These are phyloP conservation scores for Eulithis prunata DNA, from an alignment of 2,888 invertebrate genomes.

Conservation along the genomic window DNA sequence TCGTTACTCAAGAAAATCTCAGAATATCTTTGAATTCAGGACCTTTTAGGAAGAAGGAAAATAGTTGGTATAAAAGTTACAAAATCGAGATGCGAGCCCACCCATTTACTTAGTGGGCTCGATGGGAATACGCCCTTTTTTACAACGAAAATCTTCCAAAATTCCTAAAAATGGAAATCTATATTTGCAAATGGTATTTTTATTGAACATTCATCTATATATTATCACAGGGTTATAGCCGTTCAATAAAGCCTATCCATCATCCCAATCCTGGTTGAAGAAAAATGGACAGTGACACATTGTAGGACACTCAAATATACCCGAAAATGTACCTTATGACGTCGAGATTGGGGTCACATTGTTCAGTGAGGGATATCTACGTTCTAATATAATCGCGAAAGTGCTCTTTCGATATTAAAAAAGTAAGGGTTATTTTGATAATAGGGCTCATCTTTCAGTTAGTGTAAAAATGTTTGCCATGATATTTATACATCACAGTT, in stretches of 20 bases:
- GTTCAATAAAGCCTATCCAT: conserved; percentile 39
- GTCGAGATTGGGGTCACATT: conserved; percentile 11
- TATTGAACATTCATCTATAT: conserved; percentile 26
- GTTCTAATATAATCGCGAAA: conserved; percentile 17
- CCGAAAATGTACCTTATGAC: conserved; percentile 11
- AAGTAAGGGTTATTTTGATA: background rate
- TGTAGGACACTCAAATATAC: conserved; percentile 20
- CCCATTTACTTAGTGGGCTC: too few relatives aligned
- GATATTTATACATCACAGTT: background rate
- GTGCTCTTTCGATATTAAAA: conserved; percentile 13
- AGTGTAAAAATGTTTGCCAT: background rate
- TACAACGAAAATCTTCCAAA: too few relatives aligned
- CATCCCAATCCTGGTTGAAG: conserved; percentile 31
- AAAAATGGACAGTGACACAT: conserved; percentile 37
- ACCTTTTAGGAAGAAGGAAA: too few relatives aligned
- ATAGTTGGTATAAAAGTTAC: too few relatives aligned
- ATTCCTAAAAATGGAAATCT: too few relatives aligned
- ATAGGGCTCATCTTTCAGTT: background rate
- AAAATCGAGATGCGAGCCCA: too few relatives aligned
- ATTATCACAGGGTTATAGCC: conserved; percentile 22
- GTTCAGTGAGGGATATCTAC: background rate
- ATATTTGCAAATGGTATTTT: conserved; percentile 20
- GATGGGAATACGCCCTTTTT: too few relatives aligned
- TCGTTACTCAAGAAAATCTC: too few relatives aligned
- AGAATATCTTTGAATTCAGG: too few relatives aligned